A percentile compares a stretch with the other conserved stretches of the same genome.
Conservation (phyloP, 2,113 vertebrate species). For the Cynocephalus volans region DNA sequence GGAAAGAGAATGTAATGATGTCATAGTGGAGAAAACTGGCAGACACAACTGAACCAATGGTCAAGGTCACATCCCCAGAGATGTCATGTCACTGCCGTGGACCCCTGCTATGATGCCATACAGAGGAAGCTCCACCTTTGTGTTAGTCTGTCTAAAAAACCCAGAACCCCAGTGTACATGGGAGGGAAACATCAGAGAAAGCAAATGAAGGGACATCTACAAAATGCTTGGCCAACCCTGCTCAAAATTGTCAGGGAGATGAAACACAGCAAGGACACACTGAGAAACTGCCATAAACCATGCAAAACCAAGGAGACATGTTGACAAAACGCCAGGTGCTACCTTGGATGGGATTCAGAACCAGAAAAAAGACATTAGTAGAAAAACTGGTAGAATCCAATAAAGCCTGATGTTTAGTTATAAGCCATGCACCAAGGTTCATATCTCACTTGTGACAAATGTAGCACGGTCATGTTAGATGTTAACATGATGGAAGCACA, state of each 20-base stretch:
- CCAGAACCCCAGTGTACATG: neutral
- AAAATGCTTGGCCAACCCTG: neutral
- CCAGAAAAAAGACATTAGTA: neutral
- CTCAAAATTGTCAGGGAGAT: neutral
- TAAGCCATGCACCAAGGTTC: fast-evolving
- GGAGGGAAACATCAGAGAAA: neutral
- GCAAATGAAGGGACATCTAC: neutral
- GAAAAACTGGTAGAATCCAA: neutral
- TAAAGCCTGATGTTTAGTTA: neutral
- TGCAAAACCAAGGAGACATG: neutral
- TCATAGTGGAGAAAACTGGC: fast-evolving
- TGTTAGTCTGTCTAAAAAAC: neutral
- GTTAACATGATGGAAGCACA: fast-evolving
- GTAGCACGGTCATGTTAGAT: fast-evolving
- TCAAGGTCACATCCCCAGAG: fast-evolving
- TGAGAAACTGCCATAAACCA: neutral
- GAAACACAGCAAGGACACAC: too few species aligned
- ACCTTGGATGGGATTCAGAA: fast-evolving
- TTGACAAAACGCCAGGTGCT: fast-evolving
- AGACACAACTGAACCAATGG: neutral
- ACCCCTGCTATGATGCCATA: fast-evolving
- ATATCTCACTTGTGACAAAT: neutral
- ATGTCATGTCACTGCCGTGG: fast-evolving
- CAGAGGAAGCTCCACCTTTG: neutral
- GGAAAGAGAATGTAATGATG: neutral